Conservation (phyloP, 2,797 vertebrate species). For the Hyperoplus immaculatus region DNA sequence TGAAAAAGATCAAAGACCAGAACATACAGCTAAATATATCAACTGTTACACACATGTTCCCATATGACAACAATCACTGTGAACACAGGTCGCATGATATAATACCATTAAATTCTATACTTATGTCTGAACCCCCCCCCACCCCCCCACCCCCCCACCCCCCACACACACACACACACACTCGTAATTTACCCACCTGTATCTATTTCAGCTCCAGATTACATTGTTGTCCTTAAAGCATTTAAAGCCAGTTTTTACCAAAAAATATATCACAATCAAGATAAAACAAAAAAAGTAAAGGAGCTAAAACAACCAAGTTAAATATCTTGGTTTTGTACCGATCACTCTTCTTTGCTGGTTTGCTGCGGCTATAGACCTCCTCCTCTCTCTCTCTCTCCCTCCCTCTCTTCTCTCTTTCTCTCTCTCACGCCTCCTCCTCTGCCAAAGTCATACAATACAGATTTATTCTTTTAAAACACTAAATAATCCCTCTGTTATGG, state of each 20-base stretch:
- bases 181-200: conserved; percentile 39
- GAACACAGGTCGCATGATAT: neutral
- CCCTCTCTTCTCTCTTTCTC: conserved; percentile 14
- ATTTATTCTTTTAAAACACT: conserved; percentile 78
- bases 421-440: conserved; percentile 34
- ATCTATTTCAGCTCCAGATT: conserved; percentile 35
- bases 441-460: conserved; percentile 74
- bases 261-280: neutral
- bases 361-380: conserved; percentile 19
- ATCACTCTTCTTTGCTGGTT: neutral
- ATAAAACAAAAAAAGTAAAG: neutral
- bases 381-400: conserved; percentile 29
- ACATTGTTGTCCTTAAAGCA: neutral
- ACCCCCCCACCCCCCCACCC: too few relatives aligned
- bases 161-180: neutral
- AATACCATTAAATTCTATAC: neutral
- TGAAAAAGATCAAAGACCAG: conserved; percentile 19
- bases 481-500: conserved; percentile 76
- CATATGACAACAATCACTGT: neutral
- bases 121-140: too few relatives aligned
- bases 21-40: conserved; percentile 10
- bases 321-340: neutral
- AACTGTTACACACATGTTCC: neutral
- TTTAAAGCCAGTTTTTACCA: neutral
- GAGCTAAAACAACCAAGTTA: neutral